Base-by-base conservation (phyloP, 2,797 vertebrate genomes). In the Myripristis murdjan region DNA sequence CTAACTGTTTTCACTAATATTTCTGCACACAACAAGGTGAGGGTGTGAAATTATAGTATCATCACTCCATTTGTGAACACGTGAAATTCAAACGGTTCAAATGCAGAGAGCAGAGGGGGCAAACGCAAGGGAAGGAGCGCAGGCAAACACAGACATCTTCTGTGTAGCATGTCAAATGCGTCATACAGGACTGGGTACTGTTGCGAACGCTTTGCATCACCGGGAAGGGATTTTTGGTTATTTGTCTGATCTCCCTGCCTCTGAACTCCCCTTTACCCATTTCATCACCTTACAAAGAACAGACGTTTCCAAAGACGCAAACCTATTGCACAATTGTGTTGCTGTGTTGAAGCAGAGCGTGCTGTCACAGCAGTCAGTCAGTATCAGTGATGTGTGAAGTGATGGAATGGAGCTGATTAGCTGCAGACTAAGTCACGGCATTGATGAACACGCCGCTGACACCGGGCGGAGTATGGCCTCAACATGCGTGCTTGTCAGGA, bases 141-240 rank as follows among this genome's bases (percentile, higher is more conserved):
- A n/a, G n/a, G n/a, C n/a, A n/a, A n/a, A n/a, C 33, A 35, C 8
- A 8, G 33, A 35, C 35, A 11, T 2, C 35, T 12, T 37, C 10
- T 37, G 10, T 14, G 26, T 46, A 12, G 58, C 47, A 35, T 24
- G 39, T 65, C 41, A 54, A 3, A 56, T 8, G 23, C 12, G 20
- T 52, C 56, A 41, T 10, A 41, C 10, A 5, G 63, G 46, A 26
- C 61, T 46, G 44, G 63, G 55, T 39, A 58, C 76, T 65, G 46
- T 80, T 77, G 79, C 65, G 68, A 48, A 69, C 12, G 35, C 66
- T 86, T 81, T 84, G 69, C 73, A 79, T 86, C 78, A 82, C 53
- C 79, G 59, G 64, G 43, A 68, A 43, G 31, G 11, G 9, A 10
- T 14, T 72, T 55, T 77, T 73, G 46, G 71, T 55, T 78, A 48